Percentiles rank a stretch among this genome's conserved stretches.
These are phyloP conservation scores for Euthynnus affinis DNA, from an alignment of 2,797 vertebrate species.

Conservation along the genomic window DNA sequence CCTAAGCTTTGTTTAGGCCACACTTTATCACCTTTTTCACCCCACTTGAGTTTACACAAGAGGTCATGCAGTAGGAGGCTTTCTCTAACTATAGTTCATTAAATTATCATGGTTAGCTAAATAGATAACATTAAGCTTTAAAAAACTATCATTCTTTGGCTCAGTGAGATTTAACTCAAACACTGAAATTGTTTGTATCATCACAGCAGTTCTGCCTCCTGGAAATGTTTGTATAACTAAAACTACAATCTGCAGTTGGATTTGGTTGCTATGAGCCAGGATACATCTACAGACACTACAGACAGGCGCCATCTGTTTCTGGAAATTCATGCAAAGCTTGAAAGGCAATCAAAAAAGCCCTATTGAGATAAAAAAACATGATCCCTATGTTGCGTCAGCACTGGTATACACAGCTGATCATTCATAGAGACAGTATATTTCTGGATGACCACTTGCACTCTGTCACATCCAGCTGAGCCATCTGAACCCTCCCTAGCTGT, in stretches of 20 bases:
- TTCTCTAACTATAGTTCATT: not conserved
- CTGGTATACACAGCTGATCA: constrained; percentile 20
- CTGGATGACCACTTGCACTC: constrained; percentile 34
- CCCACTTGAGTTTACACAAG: not conserved
- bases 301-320: constrained; percentile 57
- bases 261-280: constrained; percentile 27
- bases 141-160: not conserved
- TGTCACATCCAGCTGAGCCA: constrained; percentile 38
- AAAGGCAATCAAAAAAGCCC: constrained; percentile 27
- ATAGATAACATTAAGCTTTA: not conserved
- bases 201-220: constrained; percentile 18
- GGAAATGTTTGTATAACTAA: constrained; percentile 37
- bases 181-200: not conserved
- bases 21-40: too few relatives aligned
- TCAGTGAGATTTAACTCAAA: not conserved
- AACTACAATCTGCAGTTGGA: constrained; percentile 39
- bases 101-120: not conserved
- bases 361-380: constrained; percentile 35
- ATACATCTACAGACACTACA: constrained; percentile 45
- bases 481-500: constrained; percentile 33
- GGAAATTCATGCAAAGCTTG: constrained; percentile 47
- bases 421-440: constrained; percentile 34
- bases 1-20: not conserved
- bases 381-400: constrained; percentile 36
- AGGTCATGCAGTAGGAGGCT: not conserved